Evolutionary conservation across 2,113 vertebrate species (phyloP).

Genomic region (Chaetura pelagica): DNA sequence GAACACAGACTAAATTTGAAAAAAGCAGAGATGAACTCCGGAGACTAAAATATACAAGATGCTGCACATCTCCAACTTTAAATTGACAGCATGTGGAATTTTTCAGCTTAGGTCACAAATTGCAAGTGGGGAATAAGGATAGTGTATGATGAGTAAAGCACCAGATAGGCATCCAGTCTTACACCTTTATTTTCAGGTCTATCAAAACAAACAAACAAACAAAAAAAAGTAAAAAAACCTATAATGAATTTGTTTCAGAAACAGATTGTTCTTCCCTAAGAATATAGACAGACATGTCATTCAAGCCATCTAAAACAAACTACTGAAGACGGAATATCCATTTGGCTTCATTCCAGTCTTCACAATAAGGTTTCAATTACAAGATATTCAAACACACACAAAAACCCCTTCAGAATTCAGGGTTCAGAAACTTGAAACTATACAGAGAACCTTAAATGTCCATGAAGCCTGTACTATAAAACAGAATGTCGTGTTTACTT

Average conservation of each 20-base stretch:
- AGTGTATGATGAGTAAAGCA: background rate
- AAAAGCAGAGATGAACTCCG: background rate
- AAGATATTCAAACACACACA: background rate
- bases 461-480: background rate
- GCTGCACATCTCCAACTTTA: background rate
- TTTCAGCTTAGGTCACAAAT: background rate
- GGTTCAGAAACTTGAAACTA: background rate
- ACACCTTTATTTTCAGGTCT: constrained; percentile 24
- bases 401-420: background rate
- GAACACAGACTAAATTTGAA: background rate
- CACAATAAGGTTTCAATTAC: background rate
- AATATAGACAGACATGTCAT: background rate
- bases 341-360: constrained; percentile 5
- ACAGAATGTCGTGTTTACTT: background rate
- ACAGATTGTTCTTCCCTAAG: background rate
- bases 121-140: background rate
- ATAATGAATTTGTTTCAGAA: background rate
- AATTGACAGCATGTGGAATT: background rate
- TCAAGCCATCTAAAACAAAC: background rate
- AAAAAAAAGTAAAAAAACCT: background rate
- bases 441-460: background rate
- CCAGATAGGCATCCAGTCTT: constrained; percentile 6
- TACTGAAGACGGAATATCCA: background rate
- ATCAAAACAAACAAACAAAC: background rate
- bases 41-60: background rate